These are phyloP conservation scores for Acropternis orthonyx DNA, from an alignment of 2,797 vertebrate genomes.

Conservation along the genomic window DNA sequence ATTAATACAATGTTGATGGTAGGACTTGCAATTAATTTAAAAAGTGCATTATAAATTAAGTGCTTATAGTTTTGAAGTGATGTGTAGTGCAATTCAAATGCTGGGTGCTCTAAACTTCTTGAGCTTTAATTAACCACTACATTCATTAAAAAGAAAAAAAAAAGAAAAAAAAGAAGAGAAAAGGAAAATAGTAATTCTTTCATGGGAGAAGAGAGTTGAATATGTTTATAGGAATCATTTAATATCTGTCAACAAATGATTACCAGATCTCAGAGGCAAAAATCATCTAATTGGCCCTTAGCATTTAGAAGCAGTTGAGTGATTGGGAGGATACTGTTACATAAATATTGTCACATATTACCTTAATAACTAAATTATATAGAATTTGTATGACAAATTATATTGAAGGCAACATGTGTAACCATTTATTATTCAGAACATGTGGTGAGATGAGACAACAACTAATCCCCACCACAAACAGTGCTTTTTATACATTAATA, in stretches of 20 bases:
- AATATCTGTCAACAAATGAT: slow-evolving; percentile 36
- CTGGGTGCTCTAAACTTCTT: neutral
- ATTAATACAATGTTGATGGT: rapidly evolving
- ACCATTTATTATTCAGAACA: slow-evolving; percentile 28
- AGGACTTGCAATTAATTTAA: neutral
- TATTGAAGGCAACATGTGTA: slow-evolving; percentile 4
- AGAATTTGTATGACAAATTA: slow-evolving; percentile 25
- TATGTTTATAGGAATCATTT: slow-evolving; percentile 12
- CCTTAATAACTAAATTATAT: slow-evolving; percentile 38
- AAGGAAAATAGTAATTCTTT: neutral
- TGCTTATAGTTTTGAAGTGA: slow-evolving; percentile 9
- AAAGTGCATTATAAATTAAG: slow-evolving; percentile 9
- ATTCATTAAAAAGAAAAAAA: neutral
- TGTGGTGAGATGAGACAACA: neutral
- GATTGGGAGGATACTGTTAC: slow-evolving; percentile 4
- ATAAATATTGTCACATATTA: slow-evolving; percentile 41
- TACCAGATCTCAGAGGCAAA: slow-evolving; percentile 34
- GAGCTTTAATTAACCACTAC: slow-evolving; percentile 24
- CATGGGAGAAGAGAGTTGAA: neutral
- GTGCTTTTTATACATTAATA: neutral
- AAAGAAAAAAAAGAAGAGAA: neutral
- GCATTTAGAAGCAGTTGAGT: slow-evolving; percentile 6
- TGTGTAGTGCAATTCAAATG: neutral
- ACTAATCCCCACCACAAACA: slow-evolving; percentile 7
- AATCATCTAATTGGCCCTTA: slow-evolving; percentile 27